phyloP scores from a whole-genome alignment of 2,888 invertebrate genomes.

The Conops quadrifasciatus region DNA sequence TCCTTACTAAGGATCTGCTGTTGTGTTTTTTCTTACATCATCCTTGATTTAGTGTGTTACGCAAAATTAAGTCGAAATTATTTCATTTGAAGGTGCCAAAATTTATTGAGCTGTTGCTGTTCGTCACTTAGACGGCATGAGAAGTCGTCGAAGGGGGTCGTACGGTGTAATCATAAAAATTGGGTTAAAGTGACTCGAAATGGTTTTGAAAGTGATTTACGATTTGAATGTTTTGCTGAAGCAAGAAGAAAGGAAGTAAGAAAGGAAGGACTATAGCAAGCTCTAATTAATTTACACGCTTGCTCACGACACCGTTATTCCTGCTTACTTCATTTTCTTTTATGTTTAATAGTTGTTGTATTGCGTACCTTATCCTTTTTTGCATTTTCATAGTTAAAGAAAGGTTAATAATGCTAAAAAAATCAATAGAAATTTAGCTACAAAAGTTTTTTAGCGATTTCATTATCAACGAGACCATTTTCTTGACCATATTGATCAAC shows the following conservation, averaged over 20 bases:
- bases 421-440: no score
- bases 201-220: constrained; percentile 20
- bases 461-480: no score
- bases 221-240: neutral
- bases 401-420: no score
- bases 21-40: neutral
- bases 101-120: constrained; percentile 29
- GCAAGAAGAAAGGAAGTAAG: no score
- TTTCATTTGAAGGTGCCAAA: constrained; percentile 16
- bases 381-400: no score
- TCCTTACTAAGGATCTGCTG: neutral
- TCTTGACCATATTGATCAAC: no score
- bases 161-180: constrained; percentile 2
- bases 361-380: no score
- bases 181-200: constrained; percentile 5
- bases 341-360: no score
- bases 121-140: constrained; percentile 3
- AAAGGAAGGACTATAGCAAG: neutral
- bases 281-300: neutral
- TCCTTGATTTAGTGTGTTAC: constrained; percentile 47
- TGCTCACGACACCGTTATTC: no score
- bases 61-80: constrained; percentile 43
- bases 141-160: no score
- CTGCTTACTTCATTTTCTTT: no score
- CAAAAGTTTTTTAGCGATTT: no score